phyloP scores from a whole-genome alignment of 1,140 invertebrate genomes.

The Scaptomyza graminum region DNA sequence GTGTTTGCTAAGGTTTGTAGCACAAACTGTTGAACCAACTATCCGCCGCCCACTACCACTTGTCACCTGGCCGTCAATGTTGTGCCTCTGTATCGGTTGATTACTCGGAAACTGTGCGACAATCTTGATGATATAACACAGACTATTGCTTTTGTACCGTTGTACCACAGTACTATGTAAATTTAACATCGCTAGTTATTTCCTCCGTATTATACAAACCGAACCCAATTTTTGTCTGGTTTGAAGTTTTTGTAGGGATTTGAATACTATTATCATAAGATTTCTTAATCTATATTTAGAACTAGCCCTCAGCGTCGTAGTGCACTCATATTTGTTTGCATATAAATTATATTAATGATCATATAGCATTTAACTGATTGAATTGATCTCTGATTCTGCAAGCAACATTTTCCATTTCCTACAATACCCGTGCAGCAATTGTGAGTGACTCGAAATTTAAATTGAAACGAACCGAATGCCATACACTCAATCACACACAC shows the following conservation, averaged over 20 bases:
- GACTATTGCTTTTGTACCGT: not conserved
- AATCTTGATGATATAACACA: constrained; percentile 26
- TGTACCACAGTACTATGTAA: not conserved
- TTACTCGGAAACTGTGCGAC: constrained; percentile 41
- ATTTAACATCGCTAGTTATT: no score
- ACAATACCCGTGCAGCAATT: constrained; percentile 5
- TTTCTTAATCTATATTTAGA: no score
- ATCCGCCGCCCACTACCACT: not conserved
- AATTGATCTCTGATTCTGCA: not conserved
- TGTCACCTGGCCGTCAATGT: constrained; percentile 9
- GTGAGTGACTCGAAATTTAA: constrained; percentile 18
- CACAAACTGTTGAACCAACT: constrained; percentile 11
- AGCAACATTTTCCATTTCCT: not conserved
- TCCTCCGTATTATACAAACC: no score
- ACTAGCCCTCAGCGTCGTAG: no score
- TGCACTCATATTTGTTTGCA: no score
- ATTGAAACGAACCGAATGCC: constrained; percentile 30
- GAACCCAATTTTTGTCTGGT: no score
- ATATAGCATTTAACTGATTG: not conserved
- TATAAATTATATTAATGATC: not conserved
- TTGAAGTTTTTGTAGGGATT: no score
- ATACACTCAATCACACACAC: not conserved
- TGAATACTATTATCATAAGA: no score
- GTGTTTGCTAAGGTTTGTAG: constrained; percentile 59
- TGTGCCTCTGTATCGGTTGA: constrained; percentile 43